Conservation (phyloP, 1,140 invertebrate species). For the Elymnias hypermnestra region DNA sequence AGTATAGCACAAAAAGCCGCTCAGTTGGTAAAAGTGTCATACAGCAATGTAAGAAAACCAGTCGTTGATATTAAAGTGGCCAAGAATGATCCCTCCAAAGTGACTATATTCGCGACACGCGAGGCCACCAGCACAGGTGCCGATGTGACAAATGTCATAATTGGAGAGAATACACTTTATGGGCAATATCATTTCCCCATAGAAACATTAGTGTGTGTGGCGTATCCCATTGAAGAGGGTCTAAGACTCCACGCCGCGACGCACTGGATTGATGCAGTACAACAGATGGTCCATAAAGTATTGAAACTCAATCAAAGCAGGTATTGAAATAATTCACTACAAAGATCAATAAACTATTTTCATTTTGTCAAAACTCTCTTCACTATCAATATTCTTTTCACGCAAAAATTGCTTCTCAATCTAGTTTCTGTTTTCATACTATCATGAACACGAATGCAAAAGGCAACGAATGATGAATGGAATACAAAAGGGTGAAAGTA, state of each 20-base stretch:
- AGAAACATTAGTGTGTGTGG: constrained; percentile 78
- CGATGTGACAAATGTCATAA: constrained; percentile 42
- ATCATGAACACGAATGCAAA: not conserved
- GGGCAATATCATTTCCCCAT: constrained; percentile 46
- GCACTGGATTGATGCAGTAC: constrained; percentile 79
- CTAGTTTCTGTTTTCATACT: not conserved
- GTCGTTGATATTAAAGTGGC: constrained; percentile 38
- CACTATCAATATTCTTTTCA: no score
- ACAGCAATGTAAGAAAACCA: constrained; percentile 55
- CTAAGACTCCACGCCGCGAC: constrained; percentile 70
- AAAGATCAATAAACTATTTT: no score
- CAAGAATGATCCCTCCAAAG: constrained; percentile 35
- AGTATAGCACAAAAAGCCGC: constrained; percentile 79
- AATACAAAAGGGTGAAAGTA: no score
- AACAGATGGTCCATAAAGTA: constrained; percentile 73
- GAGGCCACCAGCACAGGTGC: constrained; percentile 34
- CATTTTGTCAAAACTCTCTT: no score
- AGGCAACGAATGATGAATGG: no score
- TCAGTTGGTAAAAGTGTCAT: constrained; percentile 80
- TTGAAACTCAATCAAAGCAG: constrained; percentile 69
- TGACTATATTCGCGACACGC: constrained; percentile 50
- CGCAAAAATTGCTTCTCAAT: no score
- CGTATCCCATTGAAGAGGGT: constrained; percentile 80
- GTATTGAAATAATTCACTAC: no score
- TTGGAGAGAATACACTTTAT: constrained; percentile 39